Base-by-base conservation (phyloP, 2,888 invertebrate genomes). In the Drosophila vallismaia region DNA sequence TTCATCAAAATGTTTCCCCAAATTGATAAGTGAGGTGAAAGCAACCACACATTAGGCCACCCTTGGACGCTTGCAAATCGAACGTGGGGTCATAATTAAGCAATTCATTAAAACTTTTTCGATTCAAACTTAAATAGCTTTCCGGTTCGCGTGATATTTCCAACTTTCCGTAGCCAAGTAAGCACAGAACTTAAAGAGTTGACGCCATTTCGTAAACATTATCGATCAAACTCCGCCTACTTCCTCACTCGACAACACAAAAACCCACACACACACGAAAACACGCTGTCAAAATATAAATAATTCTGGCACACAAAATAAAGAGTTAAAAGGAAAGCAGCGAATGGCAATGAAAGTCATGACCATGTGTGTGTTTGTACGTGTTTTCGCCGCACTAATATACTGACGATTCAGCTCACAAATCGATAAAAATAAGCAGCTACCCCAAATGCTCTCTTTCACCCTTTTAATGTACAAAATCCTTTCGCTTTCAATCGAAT, bases 161-260 rank as follows among this genome's bases (percentile, higher is more conserved):
- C 3, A 40, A 19, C 42, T 42, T 42, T 42, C 5, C 7, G 14
- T 3, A 40, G 2, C 40, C 14, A 14, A n/a, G 24, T 6, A 10
- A 36, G 8, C 8, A 3, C 4, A 28, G 46, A 68, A 8, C 46
- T 70, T 45, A 82, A 82, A 79, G 76, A 82, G 76, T 79, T 86
- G 71, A 51, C 85, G 85, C 85, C 87, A 86, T 86, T 76, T 77
- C 74, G 55, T 68, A 51, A 68, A 76, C 58, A 78, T 59, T 88
- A 90, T 89, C 86, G 90, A 90, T 89, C 88, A 89, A 89, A 90
- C 89, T 88, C 90, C 89, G 89, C 89, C 89, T 76, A 73, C 79
- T 75, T 44, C 28, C 40, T 56, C 53, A 52, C 44, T 42, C 58
- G 19, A 19, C 19, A 19, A 19, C 19, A 19, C 19, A 19, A 19